phyloP scores from a whole-genome alignment of 1,140 invertebrate genomes.

The Linepithema humile region DNA sequence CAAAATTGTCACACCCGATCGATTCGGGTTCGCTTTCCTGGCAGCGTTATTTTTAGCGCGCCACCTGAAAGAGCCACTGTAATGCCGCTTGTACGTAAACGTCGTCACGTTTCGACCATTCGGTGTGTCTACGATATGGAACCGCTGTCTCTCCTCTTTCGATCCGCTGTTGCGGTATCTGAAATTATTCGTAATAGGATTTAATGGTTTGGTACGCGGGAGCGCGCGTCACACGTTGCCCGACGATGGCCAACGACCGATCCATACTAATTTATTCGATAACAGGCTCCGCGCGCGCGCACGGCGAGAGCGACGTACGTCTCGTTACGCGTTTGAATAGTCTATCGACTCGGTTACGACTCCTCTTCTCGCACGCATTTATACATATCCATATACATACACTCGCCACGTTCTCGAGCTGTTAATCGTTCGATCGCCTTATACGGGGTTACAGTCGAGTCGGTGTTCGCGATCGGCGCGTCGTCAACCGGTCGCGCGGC shows the following conservation, averaged over 20 bases:
- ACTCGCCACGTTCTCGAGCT: constrained; percentile 69
- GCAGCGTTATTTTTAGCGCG: constrained; percentile 20
- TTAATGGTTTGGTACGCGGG: constrained; percentile 74
- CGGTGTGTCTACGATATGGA: background rate
- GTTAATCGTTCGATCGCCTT: constrained; percentile 77
- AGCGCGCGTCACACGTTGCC: constrained; percentile 67
- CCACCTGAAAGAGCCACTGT: background rate
- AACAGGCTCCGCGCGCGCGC: constrained; percentile 31
- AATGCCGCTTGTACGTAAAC: background rate
- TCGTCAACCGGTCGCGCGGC: constrained; percentile 49
- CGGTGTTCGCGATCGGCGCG: constrained; percentile 36
- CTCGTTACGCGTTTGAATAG: constrained; percentile 75
- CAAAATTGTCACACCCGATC: constrained; percentile 1
- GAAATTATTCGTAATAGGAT: constrained; percentile 76
- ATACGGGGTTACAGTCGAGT: constrained; percentile 70
- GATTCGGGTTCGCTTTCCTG: too few relatives aligned
- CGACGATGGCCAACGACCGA: constrained; percentile 36
- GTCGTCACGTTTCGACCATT: background rate
- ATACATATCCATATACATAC: constrained; percentile 35
- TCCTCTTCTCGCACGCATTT: constrained; percentile 37
- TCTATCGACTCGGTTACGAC: constrained; percentile 78
- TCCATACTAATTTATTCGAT: constrained; percentile 72
- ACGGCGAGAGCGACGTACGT: constrained; percentile 48
- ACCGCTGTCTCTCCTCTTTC: constrained; percentile 8
- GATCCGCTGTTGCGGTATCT: constrained; percentile 61